phyloP scores from a whole-genome alignment of 2,888 invertebrate genomes.

The Vandiemenella viatica region DNA sequence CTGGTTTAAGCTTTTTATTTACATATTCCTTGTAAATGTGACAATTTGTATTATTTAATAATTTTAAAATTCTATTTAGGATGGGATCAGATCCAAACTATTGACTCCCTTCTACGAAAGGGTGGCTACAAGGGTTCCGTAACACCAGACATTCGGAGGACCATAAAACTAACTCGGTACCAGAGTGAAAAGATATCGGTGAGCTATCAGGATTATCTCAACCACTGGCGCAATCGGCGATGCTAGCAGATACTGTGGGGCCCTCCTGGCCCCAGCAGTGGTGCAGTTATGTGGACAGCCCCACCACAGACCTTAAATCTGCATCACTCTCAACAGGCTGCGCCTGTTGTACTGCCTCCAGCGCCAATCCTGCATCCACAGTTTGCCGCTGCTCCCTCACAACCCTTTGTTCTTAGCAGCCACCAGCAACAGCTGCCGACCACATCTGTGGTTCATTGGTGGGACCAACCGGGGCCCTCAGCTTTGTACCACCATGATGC shows the following conservation, averaged over 20 bases:
- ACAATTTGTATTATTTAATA: background rate
- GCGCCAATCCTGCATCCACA: slow-evolving; percentile 6
- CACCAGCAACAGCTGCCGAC: slow-evolving; percentile 7
- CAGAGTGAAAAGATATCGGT: slow-evolving; percentile 91
- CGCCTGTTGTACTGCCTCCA: slow-evolving; percentile 5
- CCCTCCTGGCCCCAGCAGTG: slow-evolving; percentile 26
- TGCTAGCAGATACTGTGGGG: slow-evolving; percentile 58
- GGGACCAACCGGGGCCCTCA: slow-evolving; percentile 12
- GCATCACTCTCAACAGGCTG: slow-evolving; percentile 9
- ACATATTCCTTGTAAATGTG: too few relatives aligned
- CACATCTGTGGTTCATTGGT: slow-evolving; percentile 11
- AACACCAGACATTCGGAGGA: slow-evolving; percentile 71
- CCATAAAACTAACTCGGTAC: slow-evolving; percentile 88
- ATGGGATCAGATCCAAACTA: slow-evolving; percentile 97
- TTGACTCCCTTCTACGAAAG: slow-evolving; percentile 91
- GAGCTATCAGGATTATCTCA: slow-evolving; percentile 69
- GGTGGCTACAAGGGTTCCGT: slow-evolving; percentile 89
- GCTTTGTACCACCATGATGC: slow-evolving; percentile 7
- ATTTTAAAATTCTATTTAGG: slow-evolving; percentile 52
- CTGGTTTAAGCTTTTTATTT: too few relatives aligned
- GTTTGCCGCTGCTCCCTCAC: slow-evolving; percentile 8
- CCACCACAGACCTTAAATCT: slow-evolving; percentile 10
- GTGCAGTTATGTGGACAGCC: slow-evolving; percentile 12
- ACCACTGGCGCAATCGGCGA: slow-evolving; percentile 43
- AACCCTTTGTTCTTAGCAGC: slow-evolving; percentile 6